Evolutionary conservation across 2,113 vertebrate species (phyloP), one percentile per base, ranked within the genome.

Genomic region (Hassar affinis): DNA sequence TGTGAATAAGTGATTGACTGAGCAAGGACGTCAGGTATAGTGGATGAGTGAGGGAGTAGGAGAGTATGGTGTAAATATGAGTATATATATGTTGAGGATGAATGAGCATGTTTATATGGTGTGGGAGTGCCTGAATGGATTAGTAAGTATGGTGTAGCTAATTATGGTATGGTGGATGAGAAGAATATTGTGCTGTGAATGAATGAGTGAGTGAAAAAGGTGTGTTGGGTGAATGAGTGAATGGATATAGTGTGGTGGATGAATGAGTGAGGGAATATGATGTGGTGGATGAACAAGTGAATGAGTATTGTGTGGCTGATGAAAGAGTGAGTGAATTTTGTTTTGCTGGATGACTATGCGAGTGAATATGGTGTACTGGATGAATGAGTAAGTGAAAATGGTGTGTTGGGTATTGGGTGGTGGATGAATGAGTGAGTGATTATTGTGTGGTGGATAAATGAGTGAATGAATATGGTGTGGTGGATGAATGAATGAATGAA

Each of bases 261-360:
- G 22, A 59, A 45, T 42, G 20, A 54, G 5, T 98, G 96, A 97
- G 97, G 98, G 93, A 97, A 80, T 82, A 27, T 71, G 10, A 25
- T 14, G 42, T n/a, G 49, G 20, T 62, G n/a, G 52, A 1, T 74
- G 33, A 68, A 27, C 57, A 51, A 76, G 27, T 59, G 96, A 97
- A 97, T 99, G 93, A 97, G 83, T 82, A 25, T 71, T 17, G 30
- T 38, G 45, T 80, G 38, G 59, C 61, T 10, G 51, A 5, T 74
- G 47, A 57, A 33, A 45, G n/a, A 22, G 6, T 74, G 47, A 33
- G 72, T 57, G 47, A n/a, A n/a, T n/a, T n/a, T n/a, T n/a, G n/a
- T n/a, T n/a, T n/a, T n/a, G n/a, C n/a, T n/a, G n/a, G n/a, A n/a
- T n/a, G n/a, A n/a, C n/a, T n/a, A n/a, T n/a, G n/a, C n/a, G n/a